Base-by-base conservation (phyloP, 2,113 vertebrate genomes). In the Clinocottus analis region DNA sequence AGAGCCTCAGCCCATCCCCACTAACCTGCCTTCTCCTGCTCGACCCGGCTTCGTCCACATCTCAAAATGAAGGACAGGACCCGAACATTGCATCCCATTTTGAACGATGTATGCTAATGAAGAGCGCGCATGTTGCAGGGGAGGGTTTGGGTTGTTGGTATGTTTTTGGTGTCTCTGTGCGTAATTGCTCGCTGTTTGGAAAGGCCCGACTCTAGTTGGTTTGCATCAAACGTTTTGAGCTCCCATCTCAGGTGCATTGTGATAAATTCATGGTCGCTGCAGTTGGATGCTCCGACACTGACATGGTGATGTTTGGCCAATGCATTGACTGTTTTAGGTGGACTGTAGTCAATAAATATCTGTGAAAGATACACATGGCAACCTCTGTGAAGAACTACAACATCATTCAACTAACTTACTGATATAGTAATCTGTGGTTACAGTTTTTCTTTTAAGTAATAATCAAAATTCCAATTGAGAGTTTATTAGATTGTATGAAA, bases 1-100 rank as follows among this genome's bases (percentile, higher is more conserved):
- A 47, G 68, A 91, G 86, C 81, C 81, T 53, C 68, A 82, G 79
- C 33, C 79, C 82, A 63, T 82, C 62, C 53, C 74, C 33, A 69
- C 72, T 86, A 79, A 82, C 86, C 86, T 84, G 85, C 82, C 85
- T 66, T 79, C 72, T 59, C 73, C 75, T 83, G 75, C 62, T 73
- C 68, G 62, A 58, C 53, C 72, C 55, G 75, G 72, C 63, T 85
- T 60, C 68, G 59, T 89, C 73, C 79, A 63, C 61, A 60, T 71
- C 79, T 85, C 79, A 66, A 25, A 85, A 78, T 85, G 80, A 93
- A 89, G 78, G 72, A 88, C 88, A 83, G 78, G 82, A 82, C 78
- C 51, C 66, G 58, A 86, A 71, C 63, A 35, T 39, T 69, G 69
- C 64, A 65, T 53, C 39, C 39, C 41, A 43, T 43, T 86, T 78